phyloP scores from a whole-genome alignment of 2,797 vertebrate species.

The Geotrypetes seraphini region DNA sequence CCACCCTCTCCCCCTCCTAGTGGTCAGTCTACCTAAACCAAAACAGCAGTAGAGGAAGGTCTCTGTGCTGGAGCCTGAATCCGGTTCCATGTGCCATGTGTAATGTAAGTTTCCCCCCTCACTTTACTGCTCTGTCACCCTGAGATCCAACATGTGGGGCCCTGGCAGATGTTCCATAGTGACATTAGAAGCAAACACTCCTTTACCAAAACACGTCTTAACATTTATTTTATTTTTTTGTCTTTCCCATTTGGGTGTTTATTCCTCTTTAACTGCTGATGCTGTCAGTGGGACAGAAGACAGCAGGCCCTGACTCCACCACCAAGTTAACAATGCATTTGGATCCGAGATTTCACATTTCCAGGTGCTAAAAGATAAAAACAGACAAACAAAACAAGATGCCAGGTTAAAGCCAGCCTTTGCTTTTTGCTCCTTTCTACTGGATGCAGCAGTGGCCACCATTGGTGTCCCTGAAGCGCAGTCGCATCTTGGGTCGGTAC shows the following conservation, averaged over 20 bases:
- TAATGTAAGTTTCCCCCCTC: no score
- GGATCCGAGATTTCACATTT: constrained; percentile 66
- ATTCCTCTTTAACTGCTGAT: constrained; percentile 37
- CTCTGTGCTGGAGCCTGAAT: no score
- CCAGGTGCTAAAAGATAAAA: constrained; percentile 61
- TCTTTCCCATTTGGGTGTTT: no score
- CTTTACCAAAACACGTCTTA: constrained; percentile 52
- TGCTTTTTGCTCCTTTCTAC: constrained; percentile 47
- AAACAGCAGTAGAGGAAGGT: no score
- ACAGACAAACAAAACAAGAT: no score
- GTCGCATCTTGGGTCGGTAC: constrained; percentile 95
- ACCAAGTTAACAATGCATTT: constrained; percentile 38
- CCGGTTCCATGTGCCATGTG: no score
- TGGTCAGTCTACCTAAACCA: no score
- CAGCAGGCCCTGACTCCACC: constrained; percentile 43
- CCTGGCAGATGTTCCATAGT: no score
- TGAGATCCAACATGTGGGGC: no score
- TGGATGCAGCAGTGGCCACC: constrained; percentile 91
- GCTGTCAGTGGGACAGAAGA: constrained; percentile 42
- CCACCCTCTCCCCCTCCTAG: no score
- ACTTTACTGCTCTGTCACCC: no score
- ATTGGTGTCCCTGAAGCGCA: constrained; percentile 91
- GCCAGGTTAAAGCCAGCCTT: constrained; percentile 41
- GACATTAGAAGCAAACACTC: constrained; percentile 53
- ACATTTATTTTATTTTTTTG: constrained; percentile 19